These are phyloP conservation scores for Festucalex cinctus DNA, from an alignment of 2,113 vertebrate genomes.

Conservation along the genomic window DNA sequence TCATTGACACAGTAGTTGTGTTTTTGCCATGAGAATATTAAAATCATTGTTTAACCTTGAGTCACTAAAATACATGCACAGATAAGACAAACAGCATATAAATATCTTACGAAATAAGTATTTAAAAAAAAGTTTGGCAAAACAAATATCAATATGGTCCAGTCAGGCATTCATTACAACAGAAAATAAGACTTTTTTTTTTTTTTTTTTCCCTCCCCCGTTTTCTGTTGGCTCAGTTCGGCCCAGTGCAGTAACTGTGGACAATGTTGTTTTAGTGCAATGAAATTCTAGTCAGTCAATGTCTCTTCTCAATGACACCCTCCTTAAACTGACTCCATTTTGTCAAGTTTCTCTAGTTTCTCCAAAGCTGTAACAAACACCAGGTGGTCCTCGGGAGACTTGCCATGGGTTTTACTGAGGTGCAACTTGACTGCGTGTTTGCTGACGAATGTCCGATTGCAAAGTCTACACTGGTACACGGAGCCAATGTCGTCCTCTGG, in stretches of 20 bases:
- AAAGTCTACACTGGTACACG: constrained; percentile 98
- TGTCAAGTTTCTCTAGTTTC: constrained; percentile 93
- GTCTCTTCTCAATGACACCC: constrained; percentile 73
- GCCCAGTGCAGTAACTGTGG: constrained; percentile 90
- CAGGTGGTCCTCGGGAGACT: constrained; percentile 99
- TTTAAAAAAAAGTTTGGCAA: constrained; percentile 77
- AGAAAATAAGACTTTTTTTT: constrained; percentile 83
- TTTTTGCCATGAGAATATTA: constrained; percentile 73
- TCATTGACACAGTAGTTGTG: constrained; percentile 77
- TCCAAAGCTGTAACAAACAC: constrained; percentile 98
- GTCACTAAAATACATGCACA: constrained; percentile 87
- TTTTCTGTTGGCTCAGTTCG: constrained; percentile 86
- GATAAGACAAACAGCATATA: constrained; percentile 80
- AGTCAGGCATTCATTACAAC: constrained; percentile 90
- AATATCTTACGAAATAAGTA: constrained; percentile 77
- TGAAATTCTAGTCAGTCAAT: constrained; percentile 84
- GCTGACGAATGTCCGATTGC: constrained; percentile 99
- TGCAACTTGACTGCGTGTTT: constrained; percentile 99
- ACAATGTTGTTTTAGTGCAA: constrained; percentile 84
- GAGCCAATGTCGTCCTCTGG: constrained; percentile 93
- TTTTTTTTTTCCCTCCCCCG: constrained; percentile 29
- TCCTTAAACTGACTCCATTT: constrained; percentile 62
- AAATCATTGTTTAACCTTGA: constrained; percentile 85
- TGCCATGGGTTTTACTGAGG: constrained; percentile 99
- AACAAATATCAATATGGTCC: constrained; percentile 85